phyloP scores from a whole-genome alignment of 2,888 invertebrate species.

The Lamellibrachia columna region DNA sequence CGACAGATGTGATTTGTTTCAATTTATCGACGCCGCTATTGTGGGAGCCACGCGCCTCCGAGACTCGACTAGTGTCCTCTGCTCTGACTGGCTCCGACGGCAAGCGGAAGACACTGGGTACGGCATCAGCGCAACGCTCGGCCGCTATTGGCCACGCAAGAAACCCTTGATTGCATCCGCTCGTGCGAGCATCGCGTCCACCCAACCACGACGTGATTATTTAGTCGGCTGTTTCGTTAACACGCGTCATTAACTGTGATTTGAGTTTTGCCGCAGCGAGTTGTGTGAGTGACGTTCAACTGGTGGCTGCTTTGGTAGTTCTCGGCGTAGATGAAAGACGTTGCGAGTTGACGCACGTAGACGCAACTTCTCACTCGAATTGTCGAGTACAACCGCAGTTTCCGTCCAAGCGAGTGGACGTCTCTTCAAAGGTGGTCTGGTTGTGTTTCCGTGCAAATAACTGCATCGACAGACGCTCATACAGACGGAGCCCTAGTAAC shows the following conservation, averaged over 20 bases:
- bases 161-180: not conserved
- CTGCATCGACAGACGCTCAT: not conserved
- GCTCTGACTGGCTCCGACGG: not conserved
- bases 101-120: not conserved
- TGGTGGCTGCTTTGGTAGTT: not conserved
- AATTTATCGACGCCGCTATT: slow-evolving; percentile 6
- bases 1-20: slow-evolving; percentile 16
- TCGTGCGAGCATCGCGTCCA: not conserved
- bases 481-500: not conserved
- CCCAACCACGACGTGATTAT: not conserved
- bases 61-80: not conserved
- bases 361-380: not conserved
- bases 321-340: not conserved
- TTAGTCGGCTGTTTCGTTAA: not conserved
- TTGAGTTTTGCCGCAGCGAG: not conserved
- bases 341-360: not conserved
- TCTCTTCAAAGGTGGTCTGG: not conserved
- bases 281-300: not conserved
- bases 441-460: not conserved
- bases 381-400: not conserved
- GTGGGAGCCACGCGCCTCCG: not conserved
- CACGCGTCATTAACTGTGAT: not conserved
- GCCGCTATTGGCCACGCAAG: not conserved
- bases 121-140: not conserved
- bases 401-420: not conserved